phyloP scores from a whole-genome alignment of 2,113 vertebrate species.

The Camarhynchus parvulus region DNA sequence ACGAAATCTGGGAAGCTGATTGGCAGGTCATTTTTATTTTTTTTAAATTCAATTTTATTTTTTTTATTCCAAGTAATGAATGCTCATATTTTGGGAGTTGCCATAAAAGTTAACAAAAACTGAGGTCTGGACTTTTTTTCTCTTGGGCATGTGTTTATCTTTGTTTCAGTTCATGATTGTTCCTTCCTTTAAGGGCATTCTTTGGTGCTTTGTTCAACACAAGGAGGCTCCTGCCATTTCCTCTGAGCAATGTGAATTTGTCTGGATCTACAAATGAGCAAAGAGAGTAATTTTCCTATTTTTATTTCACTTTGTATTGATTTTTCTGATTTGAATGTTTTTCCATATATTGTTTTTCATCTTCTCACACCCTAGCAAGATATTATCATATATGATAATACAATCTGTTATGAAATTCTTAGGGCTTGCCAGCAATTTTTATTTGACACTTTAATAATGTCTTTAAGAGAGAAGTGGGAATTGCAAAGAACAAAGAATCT shows the following conservation, averaged over 20 bases:
- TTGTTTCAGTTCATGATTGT: not conserved
- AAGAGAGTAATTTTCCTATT: not conserved
- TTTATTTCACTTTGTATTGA: not conserved
- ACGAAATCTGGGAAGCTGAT: not conserved
- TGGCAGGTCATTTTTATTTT: not conserved
- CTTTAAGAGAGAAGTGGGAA: slow-evolving; percentile 43
- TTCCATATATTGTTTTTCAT: not conserved
- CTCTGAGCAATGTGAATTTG: not conserved
- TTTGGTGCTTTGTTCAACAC: not conserved
- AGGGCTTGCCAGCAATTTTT: slow-evolving; percentile 26
- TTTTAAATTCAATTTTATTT: not conserved
- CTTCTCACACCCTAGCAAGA: slow-evolving; percentile 24
- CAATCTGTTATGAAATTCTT: slow-evolving; percentile 32
- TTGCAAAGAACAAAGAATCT: slow-evolving; percentile 27
- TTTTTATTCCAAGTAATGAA: not conserved
- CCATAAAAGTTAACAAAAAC: not conserved
- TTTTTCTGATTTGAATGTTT: not conserved
- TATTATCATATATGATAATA: slow-evolving; percentile 18
- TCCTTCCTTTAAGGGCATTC: slow-evolving; percentile 8
- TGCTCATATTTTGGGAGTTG: not conserved
- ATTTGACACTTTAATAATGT: slow-evolving; percentile 49
- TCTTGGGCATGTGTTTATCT: not conserved
- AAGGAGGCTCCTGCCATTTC: slow-evolving; percentile 29
- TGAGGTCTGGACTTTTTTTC: not conserved
- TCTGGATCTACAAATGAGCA: not conserved